phyloP scores from a whole-genome alignment of 2,113 vertebrate genomes.

The Lycocorax pyrrhopterus region DNA sequence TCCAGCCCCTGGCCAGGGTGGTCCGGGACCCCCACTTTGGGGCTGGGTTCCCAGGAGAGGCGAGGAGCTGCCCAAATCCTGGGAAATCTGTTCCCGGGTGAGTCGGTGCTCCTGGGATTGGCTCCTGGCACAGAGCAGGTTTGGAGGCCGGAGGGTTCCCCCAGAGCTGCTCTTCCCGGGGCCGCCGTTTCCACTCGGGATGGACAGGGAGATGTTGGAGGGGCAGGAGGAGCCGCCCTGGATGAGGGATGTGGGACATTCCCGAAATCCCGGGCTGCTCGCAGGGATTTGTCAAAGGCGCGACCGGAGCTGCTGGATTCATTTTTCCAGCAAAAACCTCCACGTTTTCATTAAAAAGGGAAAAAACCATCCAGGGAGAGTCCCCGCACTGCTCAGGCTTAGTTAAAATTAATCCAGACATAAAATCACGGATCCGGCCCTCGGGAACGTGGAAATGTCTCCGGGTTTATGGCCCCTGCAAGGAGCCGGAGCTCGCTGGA shows the following conservation, averaged over 20 bases:
- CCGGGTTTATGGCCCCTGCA: background rate
- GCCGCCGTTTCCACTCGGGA: background rate
- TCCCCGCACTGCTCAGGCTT: background rate
- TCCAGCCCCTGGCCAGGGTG: rapidly evolving
- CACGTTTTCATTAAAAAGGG: background rate
- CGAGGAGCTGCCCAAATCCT: background rate
- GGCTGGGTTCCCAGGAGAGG: background rate
- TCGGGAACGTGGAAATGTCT: background rate
- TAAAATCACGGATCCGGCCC: background rate
- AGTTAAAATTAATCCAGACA: background rate
- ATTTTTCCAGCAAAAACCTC: background rate
- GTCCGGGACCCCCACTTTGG: background rate
- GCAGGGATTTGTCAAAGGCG: background rate
- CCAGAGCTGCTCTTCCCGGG: background rate
- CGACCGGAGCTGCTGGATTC: background rate
- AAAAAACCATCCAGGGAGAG: rapidly evolving
- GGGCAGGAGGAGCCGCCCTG: background rate
- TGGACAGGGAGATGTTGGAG: background rate
- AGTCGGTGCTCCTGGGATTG: background rate
- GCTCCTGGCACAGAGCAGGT: background rate
- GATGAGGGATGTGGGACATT: background rate
- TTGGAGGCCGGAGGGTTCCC: background rate
- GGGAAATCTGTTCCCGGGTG: background rate
- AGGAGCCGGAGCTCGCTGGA: background rate
- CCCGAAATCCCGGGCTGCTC: background rate